phyloP scores from a whole-genome alignment of 2,797 vertebrate genomes.

The Meriones psammophilus region DNA sequence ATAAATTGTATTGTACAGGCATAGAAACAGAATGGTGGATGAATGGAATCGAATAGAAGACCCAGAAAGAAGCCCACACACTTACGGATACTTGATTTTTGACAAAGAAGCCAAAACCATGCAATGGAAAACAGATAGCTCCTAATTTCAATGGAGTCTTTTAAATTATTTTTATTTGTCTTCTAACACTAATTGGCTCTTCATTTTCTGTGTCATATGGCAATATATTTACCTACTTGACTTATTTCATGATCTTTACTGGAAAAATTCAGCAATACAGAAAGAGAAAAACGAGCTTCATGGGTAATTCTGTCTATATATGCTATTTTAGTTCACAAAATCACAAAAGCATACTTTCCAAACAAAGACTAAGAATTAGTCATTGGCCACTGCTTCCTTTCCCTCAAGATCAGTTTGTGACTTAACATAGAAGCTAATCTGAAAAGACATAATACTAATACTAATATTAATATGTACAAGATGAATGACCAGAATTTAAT shows the following conservation, averaged over 20 bases:
- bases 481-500: conserved; percentile 50
- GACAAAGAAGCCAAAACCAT: too few relatives aligned
- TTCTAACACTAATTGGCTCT: not conserved
- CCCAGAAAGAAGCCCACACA: too few relatives aligned
- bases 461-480: conserved; percentile 57
- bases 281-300: not conserved
- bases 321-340: not conserved
- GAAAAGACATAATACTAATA: not conserved
- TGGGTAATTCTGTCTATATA: not conserved
- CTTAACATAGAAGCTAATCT: conserved; percentile 15
- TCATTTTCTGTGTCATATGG: conserved; percentile 11
- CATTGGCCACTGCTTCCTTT: not conserved
- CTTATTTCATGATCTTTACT: not conserved
- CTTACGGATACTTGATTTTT: too few relatives aligned
- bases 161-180: conserved; percentile 58
- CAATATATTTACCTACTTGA: not conserved
- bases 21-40: too few relatives aligned
- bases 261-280: not conserved
- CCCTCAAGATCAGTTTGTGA: not conserved
- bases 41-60: too few relatives aligned
- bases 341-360: not conserved
- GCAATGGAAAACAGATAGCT: too few relatives aligned
- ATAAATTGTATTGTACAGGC: too few relatives aligned
- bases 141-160: not conserved
- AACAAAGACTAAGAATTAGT: conserved; percentile 8